A percentile compares a stretch with the other conserved stretches of the same genome.
Evolutionary conservation across 1,140 invertebrate genomes (phyloP).

Genomic region (Macrosteles quadrilineatus): DNA sequence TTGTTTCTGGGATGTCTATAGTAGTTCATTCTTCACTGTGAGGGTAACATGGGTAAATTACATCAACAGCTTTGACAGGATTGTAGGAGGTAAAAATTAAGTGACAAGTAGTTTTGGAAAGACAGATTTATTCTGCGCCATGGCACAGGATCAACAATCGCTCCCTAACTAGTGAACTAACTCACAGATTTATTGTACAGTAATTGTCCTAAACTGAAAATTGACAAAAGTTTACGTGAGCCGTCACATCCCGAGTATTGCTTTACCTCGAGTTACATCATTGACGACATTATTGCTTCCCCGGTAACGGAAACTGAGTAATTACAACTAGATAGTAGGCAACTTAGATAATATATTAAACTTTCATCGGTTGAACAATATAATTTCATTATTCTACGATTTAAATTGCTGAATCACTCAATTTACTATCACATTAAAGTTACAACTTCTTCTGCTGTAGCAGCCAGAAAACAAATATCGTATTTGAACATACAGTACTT

Average conservation of each 20-base stretch:
- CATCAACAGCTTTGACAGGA: no score
- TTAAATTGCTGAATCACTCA: not conserved
- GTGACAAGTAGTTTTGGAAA: conserved; percentile 9
- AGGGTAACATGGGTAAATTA: no score
- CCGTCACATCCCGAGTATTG: not conserved
- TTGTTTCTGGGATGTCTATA: no score
- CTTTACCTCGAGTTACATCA: not conserved
- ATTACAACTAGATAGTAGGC: not conserved
- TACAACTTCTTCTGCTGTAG: no score
- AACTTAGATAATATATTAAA: not conserved
- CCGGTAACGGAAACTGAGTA: not conserved
- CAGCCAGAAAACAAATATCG: not conserved
- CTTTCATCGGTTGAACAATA: not conserved
- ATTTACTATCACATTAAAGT: no score
- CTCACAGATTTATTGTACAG: conserved; percentile 2
- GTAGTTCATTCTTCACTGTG: no score
- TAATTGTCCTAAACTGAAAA: conserved; percentile 15
- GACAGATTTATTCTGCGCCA: conserved; percentile 15
- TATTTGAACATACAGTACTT: not conserved
- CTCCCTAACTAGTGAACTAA: not conserved
- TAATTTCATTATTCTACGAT: not conserved
- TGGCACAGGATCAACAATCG: not conserved
- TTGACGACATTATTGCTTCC: not conserved
- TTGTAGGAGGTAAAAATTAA: no score
- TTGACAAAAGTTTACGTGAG: conserved; percentile 13